Evolutionary conservation across 2,888 invertebrate species (phyloP).

Genomic region (Ommatoiulus sabulosus): DNA sequence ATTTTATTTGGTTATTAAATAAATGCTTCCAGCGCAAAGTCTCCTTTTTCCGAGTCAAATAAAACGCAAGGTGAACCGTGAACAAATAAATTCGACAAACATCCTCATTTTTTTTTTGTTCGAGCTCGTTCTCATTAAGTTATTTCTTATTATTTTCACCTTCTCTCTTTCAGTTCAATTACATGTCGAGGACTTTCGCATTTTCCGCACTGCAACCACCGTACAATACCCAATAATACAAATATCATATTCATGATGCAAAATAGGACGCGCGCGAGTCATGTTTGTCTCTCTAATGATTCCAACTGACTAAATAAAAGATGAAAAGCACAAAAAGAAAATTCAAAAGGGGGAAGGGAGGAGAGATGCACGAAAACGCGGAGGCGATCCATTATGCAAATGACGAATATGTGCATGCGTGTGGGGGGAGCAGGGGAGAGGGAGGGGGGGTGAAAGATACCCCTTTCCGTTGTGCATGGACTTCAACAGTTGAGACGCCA

Average conservation of each 20-base stretch:
- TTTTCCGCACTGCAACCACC: neutral
- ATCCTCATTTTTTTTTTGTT: neutral
- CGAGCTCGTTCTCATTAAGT: neutral
- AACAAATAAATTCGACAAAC: neutral
- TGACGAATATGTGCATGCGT: neutral
- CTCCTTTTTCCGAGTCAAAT: no score
- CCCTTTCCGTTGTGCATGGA: neutral
- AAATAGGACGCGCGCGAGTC: neutral
- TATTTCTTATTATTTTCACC: neutral
- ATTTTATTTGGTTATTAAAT: neutral
- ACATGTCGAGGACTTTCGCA: neutral
- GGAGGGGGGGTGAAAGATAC: neutral
- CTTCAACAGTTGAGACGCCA: neutral
- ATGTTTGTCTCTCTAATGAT: constrained; percentile 1
- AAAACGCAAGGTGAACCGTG: no score
- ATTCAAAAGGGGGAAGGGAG: neutral
- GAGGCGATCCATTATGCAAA: neutral
- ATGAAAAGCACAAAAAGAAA: neutral
- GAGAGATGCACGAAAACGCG: neutral
- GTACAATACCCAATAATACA: neutral
- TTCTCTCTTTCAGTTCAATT: neutral
- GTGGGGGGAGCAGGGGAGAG: neutral
- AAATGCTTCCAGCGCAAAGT: neutral
- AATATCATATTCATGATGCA: neutral
- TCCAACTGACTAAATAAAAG: constrained; percentile 1